These are phyloP conservation scores for Drosophila orena DNA, from an alignment of 1,140 invertebrate species.

Conservation along the genomic window DNA sequence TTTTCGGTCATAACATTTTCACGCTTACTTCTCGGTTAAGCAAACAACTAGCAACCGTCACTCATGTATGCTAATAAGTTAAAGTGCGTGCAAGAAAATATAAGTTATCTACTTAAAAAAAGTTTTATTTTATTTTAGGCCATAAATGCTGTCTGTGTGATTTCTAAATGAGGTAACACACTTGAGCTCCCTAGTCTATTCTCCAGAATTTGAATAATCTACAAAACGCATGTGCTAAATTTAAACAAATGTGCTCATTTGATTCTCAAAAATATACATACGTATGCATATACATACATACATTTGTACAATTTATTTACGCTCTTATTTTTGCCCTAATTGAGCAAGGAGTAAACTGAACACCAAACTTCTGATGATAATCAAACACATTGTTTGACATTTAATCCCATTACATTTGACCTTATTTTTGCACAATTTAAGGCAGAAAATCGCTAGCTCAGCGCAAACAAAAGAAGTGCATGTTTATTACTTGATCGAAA, in stretches of 20 bases:
- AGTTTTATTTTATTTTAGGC: background rate
- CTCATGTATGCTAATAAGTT: background rate
- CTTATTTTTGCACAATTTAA: conserved; percentile 30
- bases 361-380: conserved; percentile 4
- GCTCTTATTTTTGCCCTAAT: conserved; percentile 16
- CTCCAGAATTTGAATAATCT: conserved; percentile 56
- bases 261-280: conserved; percentile 15
- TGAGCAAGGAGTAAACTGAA: conserved; percentile 10
- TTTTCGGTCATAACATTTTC: too few relatives aligned
- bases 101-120: background rate
- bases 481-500: conserved; percentile 20
- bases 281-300: conserved; percentile 11
- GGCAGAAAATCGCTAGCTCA: conserved; percentile 10
- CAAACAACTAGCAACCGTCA: background rate
- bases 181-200: conserved; percentile 1
- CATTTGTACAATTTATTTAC: conserved; percentile 7
- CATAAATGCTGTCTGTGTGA: background rate
- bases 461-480: conserved; percentile 33
- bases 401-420: conserved; percentile 15
- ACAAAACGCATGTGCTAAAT: conserved; percentile 75
- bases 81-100: background rate
- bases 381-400: conserved; percentile 1
- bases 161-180: too few relatives aligned
- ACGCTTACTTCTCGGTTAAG: background rate
- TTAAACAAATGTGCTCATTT: conserved; percentile 69